Percentiles rank a stretch among this genome's conserved stretches.
phyloP scores from a whole-genome alignment of 2,797 vertebrate species.

The Coregonus suidteri region DNA sequence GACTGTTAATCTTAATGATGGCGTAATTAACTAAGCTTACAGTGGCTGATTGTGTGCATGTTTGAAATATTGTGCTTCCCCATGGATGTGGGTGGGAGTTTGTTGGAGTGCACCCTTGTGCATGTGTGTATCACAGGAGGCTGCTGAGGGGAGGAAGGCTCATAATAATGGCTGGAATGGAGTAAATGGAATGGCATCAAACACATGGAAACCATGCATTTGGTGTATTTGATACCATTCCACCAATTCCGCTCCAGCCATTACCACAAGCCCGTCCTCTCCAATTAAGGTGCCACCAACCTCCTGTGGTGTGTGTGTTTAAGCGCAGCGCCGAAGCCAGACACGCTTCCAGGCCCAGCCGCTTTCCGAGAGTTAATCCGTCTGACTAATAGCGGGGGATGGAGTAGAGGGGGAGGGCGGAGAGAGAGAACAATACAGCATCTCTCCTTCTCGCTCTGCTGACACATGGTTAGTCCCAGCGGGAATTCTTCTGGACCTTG shows the following conservation, averaged over 20 bases:
- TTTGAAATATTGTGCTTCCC: conserved; percentile 23
- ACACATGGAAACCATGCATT: too few relatives aligned
- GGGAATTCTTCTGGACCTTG: conserved; percentile 39
- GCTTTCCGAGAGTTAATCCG: conserved; percentile 67
- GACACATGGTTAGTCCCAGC: too few relatives aligned
- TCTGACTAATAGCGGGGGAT: conserved; percentile 54
- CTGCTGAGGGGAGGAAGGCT: too few relatives aligned
- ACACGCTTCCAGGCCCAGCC: conserved; percentile 47
- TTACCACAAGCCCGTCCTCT: conserved; percentile 2
- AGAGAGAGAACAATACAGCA: conserved; percentile 57
- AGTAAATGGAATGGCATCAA: too few relatives aligned
- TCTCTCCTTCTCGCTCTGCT: conserved; percentile 32
- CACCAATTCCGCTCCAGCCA: background rate
- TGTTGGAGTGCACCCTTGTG: too few relatives aligned
- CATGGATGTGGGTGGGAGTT: background rate
- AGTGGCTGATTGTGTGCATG: conserved; percentile 22
- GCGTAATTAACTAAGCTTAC: conserved; percentile 39
- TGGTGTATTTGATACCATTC: too few relatives aligned
- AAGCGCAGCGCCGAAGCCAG: conserved; percentile 26
- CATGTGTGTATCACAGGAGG: background rate
- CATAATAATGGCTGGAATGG: too few relatives aligned
- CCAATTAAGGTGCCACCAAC: too few relatives aligned
- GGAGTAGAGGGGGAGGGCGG: too few relatives aligned
- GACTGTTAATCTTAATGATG: conserved; percentile 51
- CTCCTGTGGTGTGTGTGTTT: conserved; percentile 17